Conservation (phyloP, 2,797 vertebrate genomes). For the Protonibea diacanthus region DNA sequence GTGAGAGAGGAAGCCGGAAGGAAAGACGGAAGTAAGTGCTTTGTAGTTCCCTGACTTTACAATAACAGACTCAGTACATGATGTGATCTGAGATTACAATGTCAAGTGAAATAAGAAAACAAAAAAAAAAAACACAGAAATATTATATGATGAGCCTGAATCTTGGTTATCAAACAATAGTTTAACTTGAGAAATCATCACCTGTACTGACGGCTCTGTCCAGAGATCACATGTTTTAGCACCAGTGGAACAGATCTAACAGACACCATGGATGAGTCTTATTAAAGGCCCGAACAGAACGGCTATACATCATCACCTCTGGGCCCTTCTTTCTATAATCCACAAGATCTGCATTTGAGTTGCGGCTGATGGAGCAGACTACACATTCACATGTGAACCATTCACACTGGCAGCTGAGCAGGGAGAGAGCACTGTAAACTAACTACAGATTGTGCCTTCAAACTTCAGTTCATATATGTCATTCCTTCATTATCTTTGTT, state of each 20-base stretch:
- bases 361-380: neutral
- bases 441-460: conserved; percentile 18
- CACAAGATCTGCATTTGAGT: neutral
- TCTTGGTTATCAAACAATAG: conserved; percentile 14
- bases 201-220: conserved; percentile 4
- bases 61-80: conserved; percentile 13
- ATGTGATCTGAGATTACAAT: conserved; percentile 2
- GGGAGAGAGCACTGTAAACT: conserved; percentile 12
- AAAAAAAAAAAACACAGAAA: conserved; percentile 10
- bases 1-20: conserved; percentile 13
- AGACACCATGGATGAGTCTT: neutral
- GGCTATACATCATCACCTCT: conserved; percentile 4
- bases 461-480: conserved; percentile 23
- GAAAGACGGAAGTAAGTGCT: conserved; percentile 41
- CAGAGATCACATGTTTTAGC: conserved; percentile 45
- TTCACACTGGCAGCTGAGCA: conserved; percentile 15
- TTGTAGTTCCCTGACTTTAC: conserved; percentile 20
- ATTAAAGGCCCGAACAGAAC: neutral
- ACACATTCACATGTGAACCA: conserved; percentile 17
- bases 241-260: conserved; percentile 45
- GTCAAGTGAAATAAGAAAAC: conserved; percentile 11
- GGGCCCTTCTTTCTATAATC: neutral
- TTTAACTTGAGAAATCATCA: conserved; percentile 3
- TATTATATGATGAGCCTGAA: conserved; percentile 6
- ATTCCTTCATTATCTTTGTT: conserved; percentile 52